A percentile compares a stretch with the other conserved stretches of the same genome.
These are phyloP conservation scores for Drosophila leontia DNA, from an alignment of 1,140 invertebrate species.

Conservation along the genomic window DNA sequence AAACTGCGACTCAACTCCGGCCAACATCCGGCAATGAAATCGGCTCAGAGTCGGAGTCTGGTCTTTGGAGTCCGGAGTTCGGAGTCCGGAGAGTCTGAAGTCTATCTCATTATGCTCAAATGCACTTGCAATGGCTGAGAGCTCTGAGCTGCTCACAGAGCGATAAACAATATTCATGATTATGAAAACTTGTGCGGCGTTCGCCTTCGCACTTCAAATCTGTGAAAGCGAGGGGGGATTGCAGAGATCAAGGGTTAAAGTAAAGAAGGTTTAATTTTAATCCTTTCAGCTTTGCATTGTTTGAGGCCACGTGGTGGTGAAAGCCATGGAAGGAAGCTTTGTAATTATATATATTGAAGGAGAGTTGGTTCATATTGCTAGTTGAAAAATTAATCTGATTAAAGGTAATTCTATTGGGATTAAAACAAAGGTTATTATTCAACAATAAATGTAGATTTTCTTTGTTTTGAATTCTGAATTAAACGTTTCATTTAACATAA, in stretches of 20 bases:
- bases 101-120: conserved; percentile 61
- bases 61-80: conserved; percentile 1
- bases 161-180: conserved; percentile 65
- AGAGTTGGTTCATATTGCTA: background rate
- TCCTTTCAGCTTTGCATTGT: conserved; percentile 10
- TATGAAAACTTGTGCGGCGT: conserved; percentile 55
- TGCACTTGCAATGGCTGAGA: conserved; percentile 41
- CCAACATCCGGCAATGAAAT: conserved; percentile 11
- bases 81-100: conserved; percentile 6
- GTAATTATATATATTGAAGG: background rate
- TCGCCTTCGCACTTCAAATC: conserved; percentile 45
- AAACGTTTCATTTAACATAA: background rate
- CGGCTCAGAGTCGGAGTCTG: conserved; percentile 8
- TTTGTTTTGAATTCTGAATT: background rate
- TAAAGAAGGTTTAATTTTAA: conserved; percentile 23
- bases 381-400: background rate
- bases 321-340: background rate
- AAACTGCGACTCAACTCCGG: conserved; percentile 32
- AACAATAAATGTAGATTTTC: background rate
- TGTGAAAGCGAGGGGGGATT: conserved; percentile 33
- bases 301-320: background rate
- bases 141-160: conserved; percentile 43
- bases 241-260: conserved; percentile 14
- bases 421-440: background rate
- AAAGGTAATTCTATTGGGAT: background rate